phyloP scores from a whole-genome alignment of 1,140 invertebrate species.

The Papilio helenus region DNA sequence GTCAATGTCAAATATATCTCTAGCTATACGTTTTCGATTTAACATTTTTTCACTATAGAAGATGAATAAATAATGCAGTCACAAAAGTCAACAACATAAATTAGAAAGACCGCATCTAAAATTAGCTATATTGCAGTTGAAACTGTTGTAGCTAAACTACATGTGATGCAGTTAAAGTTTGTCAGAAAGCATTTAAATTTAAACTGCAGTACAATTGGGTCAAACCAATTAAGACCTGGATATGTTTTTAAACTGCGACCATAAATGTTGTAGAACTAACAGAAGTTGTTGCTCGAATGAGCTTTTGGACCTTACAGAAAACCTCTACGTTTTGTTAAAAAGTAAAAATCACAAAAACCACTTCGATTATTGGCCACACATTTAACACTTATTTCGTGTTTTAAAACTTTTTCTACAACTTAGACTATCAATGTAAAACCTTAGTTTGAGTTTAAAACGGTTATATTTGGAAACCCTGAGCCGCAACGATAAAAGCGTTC shows the following conservation, averaged over 20 bases:
- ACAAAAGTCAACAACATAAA: neutral
- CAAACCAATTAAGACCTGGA: slow-evolving; percentile 7
- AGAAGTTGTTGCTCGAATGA: neutral
- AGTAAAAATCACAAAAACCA: neutral
- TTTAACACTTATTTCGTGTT: neutral
- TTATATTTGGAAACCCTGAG: slow-evolving; percentile 8
- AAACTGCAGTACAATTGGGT: slow-evolving; percentile 12
- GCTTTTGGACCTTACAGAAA: neutral
- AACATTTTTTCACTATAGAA: neutral
- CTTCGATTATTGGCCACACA: neutral
- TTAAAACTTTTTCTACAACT: neutral
- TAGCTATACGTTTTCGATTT: neutral
- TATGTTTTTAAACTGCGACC: slow-evolving; percentile 2
- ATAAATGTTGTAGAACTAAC: slow-evolving; percentile 1
- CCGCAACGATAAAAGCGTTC: slow-evolving; percentile 14
- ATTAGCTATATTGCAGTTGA: slow-evolving; percentile 17
- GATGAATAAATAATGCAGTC: neutral
- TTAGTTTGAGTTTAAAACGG: neutral
- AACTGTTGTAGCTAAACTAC: slow-evolving; percentile 4
- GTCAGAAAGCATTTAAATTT: slow-evolving; percentile 19
- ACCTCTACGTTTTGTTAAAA: neutral
- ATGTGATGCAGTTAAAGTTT: slow-evolving; percentile 21
- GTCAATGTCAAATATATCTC: neutral
- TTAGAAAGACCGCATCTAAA: neutral
- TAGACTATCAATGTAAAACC: neutral